Base-by-base conservation (phyloP, 2,797 vertebrate genomes). In the Echeneis naucrates region DNA sequence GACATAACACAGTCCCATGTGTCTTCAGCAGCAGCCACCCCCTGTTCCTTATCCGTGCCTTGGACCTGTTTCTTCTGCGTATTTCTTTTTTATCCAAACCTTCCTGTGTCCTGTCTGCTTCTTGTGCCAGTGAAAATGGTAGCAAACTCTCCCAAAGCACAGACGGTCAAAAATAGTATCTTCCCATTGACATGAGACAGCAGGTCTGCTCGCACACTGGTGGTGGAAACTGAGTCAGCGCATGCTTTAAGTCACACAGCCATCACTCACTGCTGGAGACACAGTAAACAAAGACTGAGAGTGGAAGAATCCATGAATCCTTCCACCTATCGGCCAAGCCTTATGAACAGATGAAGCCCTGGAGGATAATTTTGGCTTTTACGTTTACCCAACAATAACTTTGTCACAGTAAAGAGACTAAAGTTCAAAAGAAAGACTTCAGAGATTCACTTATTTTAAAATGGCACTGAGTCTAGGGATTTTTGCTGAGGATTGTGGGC, bases 181-280 rank as follows among this genome's bases (percentile, higher is more conserved):
- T 68, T 80, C 77, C 71, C 78, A 59, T 68, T 16, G 77, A 73
- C 75, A 33, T 79, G 68, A 75, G 71, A 56, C 80, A 72, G 52
- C 53, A 66, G 45, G 24, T 37, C 60, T 72, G 77, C 65, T 86
- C 85, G 84, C 84, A 83, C 66, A 42, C 79, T 37, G 77, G 7
- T 78, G 86, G 9, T 85, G 88, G 76, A 78, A 63, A 72, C 68
- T 87, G 88, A 92, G 84, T 92, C 89, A 90, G 89, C 88, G 58
- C 77, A 78, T 82, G 82, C 72, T 81, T 86, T 1, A 45, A 47
- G 83, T 88, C 88, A 87, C 86, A 80, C 84, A 42, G 74, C 11
- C 75, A 78, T 87, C 78, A 75, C 66, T 89, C 86, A 88, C 30
- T 56, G 56, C 37, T 26, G 2, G 48, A 51, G 58, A 47, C 24